Base-by-base conservation (phyloP, 1,140 invertebrate genomes). In the Drosophila jambulina region DNA sequence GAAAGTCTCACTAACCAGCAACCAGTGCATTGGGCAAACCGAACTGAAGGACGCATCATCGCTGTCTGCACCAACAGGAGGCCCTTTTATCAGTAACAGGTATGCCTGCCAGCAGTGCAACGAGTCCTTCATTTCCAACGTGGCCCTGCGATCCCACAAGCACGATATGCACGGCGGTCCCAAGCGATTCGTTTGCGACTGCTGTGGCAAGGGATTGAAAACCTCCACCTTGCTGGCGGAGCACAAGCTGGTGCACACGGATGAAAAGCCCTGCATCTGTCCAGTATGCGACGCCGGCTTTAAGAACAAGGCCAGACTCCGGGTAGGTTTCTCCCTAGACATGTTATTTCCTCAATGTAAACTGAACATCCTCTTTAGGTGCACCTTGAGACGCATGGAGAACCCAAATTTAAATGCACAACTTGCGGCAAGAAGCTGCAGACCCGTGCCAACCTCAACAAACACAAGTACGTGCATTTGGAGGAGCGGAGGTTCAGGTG, bases 241-340 rank as follows among this genome's bases (percentile, higher is more conserved):
- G 32, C 94, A 94, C 72, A 92, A 93, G 70, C 88, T 93, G 8
- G 92, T 93, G 0, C 94, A 94, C 69, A 93, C 92, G 19, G 93
- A 87, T 4, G 71, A 72, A 17, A 58, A 54, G 5, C 83, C 83
- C 3, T 88, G 74, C 13, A 49, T 63, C 0, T 87, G 83, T 40
- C 15, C 80, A 3, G n/a, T 75, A 1, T 88, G 83, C 53, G 40
- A 69, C 53, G 76, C 71, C 1, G 77, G 49, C 29, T 76, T 91
- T 17, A 82, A 87, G 12, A 87, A 83, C 32, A 62, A 59, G 27
- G 82, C 78, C 12, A 58, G 84, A 13, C 77, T 87, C 0, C 56
- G 75, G 27, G 82, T 86, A 46, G 34, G 80, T 49, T 3, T 38
- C 2, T 10, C 0, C 10, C 12, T 3, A 6, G 17, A n/a, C 17